Percentiles rank a stretch among this genome's conserved stretches.
Evolutionary conservation across 2,888 invertebrate species (phyloP).

Genomic region (Caprella mutica): DNA sequence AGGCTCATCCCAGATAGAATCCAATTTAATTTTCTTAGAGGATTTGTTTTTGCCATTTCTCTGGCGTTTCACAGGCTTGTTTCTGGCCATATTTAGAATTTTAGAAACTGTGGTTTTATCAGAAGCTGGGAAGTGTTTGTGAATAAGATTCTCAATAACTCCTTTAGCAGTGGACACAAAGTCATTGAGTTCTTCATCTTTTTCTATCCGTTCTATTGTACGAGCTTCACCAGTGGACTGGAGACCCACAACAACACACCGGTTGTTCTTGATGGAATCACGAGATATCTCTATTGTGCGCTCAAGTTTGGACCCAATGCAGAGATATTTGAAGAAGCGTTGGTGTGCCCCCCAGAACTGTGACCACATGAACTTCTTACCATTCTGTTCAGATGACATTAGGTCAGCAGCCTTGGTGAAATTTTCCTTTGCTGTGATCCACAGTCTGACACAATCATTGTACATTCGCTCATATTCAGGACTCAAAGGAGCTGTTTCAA

Average conservation of each 20-base stretch:
- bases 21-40: no score
- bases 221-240: constrained; percentile 98
- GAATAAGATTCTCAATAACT: constrained; percentile 88
- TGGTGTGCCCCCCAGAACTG: constrained; percentile 99
- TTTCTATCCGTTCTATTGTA: constrained; percentile 89
- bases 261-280: constrained; percentile 80
- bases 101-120: constrained; percentile 65
- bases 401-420: constrained; percentile 90
- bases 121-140: constrained; percentile 97
- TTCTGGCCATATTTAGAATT: constrained; percentile 18
- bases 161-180: constrained; percentile 96
- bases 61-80: no score
- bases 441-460: constrained; percentile 84
- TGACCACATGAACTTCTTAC: constrained; percentile 98
- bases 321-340: constrained; percentile 95
- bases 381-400: constrained; percentile 82
- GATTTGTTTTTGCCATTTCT: no score
- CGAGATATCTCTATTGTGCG: constrained; percentile 39
- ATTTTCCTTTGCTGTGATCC: constrained; percentile 93
- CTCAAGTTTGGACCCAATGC: constrained; percentile 64
- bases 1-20: no score
- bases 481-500: constrained; percentile 85
- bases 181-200: constrained; percentile 91
- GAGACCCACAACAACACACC: constrained; percentile 97
- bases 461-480: constrained; percentile 79